Base-by-base conservation (phyloP, 2,888 invertebrate genomes). In the Meiosimyza platycephala region DNA sequence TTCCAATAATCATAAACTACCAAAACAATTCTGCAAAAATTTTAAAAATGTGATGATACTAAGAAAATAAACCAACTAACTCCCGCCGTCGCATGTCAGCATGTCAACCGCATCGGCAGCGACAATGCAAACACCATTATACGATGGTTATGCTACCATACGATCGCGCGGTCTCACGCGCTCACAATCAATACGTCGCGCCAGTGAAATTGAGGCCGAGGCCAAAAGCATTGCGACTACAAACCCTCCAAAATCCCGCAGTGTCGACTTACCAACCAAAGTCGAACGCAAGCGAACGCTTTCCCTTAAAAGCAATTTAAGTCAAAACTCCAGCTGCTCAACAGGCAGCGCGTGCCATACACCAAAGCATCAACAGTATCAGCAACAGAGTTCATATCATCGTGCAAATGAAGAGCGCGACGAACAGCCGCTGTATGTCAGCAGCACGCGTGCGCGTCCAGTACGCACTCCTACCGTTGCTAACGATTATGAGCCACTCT, bases 131-230 rank as follows among this genome's bases (percentile, higher is more conserved):
- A 81, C 81, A 88, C 91, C 93, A 73, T 91, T 95, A 68, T 93
- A 94, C 86, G 95, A 95, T 87, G 95, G 95, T 72, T 95, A 94
- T 87, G 95, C 95, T 68, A 95, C 95, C n/a, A 94, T 95, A 79
- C 89, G 94, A 74, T 90, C 93, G 15, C 91, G 89, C 40, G 89
- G 87, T 33, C 77, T 87, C n/a, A 84, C 82, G 68, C 83, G 87
- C 50, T 85, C 85, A n/a, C 82, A 87, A 33, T 88, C 89, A 67
- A 84, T 85, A 71, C 88, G 80, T 77, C 86, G 80, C n/a, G 82
- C 84, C 7, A 84, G 82, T 71, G 83, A 78, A 73, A 78, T 83
- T 51, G 85, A 84, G 71, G 81, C 85, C 18, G 80, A 80, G 13
- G 81, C 78, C 76, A 72, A 78, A 76, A 76, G 67, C 75, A 73